A percentile compares a stretch with the other conserved stretches of the same genome.
phyloP scores from a whole-genome alignment of 1,140 invertebrate genomes.

The Akabosia matsudoensis region DNA sequence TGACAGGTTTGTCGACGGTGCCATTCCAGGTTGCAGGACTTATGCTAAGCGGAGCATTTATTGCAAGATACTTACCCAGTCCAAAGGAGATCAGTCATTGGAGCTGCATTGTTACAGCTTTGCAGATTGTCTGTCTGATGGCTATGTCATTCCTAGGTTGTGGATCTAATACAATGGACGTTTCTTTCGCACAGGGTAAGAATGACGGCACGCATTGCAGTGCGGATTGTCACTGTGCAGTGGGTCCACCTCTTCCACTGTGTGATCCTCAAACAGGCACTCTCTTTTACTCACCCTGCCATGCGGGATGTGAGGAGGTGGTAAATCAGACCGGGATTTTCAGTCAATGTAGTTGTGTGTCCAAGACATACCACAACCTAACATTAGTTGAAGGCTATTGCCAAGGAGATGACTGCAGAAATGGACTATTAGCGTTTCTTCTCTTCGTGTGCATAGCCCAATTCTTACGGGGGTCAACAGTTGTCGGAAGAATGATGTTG shows the following conservation, averaged over 20 bases:
- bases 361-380: not conserved
- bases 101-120: not conserved
- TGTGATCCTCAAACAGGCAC: slow-evolving; percentile 33
- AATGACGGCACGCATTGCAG: slow-evolving; percentile 37
- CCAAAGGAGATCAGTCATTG: not conserved
- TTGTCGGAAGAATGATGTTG: slow-evolving; percentile 1
- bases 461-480: not conserved
- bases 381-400: not conserved
- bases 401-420: not conserved
- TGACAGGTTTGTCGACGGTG: not conserved
- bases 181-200: not conserved
- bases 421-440: slow-evolving; percentile 8
- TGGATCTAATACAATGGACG: not conserved
- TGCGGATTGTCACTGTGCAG: slow-evolving; percentile 40
- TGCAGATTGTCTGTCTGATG: slow-evolving; percentile 11
- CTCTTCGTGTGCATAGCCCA: not conserved
- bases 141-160: not conserved
- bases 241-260: slow-evolving; percentile 28
- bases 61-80: not conserved
- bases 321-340: not conserved
- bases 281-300: slow-evolving; percentile 43
- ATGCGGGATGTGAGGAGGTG: slow-evolving; percentile 37
- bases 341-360: not conserved
- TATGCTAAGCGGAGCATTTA: not conserved
- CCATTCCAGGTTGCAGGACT: slow-evolving; percentile 9